Conservation (phyloP, 2,888 invertebrate species). For the Acanthosepion lycidas region DNA sequence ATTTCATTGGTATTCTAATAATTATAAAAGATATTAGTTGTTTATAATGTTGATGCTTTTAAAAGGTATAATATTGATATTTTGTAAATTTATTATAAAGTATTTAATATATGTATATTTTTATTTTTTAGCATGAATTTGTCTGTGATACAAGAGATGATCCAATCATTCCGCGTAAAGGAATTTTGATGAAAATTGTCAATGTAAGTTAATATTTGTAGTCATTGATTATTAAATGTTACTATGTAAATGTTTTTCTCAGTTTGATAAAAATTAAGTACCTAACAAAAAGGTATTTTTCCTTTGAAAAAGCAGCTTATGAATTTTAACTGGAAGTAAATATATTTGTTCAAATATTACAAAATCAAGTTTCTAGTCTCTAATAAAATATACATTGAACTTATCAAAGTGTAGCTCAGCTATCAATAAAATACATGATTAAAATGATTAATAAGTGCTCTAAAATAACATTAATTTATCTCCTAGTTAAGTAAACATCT, state of each 20-base stretch:
- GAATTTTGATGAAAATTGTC: slow-evolving; percentile 80
- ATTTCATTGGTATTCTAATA: neutral
- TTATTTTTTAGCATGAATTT: slow-evolving; percentile 84
- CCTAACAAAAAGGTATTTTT: neutral
- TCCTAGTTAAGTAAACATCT: too few species aligned
- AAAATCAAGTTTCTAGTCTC: too few species aligned
- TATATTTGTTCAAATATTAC: too few species aligned
- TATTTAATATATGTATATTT: neutral
- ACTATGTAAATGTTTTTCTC: neutral
- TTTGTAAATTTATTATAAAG: neutral
- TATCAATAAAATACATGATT: too few species aligned
- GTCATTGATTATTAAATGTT: neutral
- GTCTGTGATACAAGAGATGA: slow-evolving; percentile 87
- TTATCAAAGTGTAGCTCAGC: too few species aligned
- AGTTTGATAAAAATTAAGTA: neutral
- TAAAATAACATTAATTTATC: too few species aligned
- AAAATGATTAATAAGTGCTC: too few species aligned
- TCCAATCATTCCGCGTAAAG: slow-evolving; percentile 85
- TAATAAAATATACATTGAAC: too few species aligned
- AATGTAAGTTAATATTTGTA: slow-evolving; percentile 61
- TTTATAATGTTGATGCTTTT: neutral
- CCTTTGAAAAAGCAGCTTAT: neutral
- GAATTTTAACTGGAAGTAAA: too few species aligned
- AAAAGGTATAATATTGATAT: neutral
- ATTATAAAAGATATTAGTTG: neutral